Evolutionary conservation across 2,888 invertebrate species (phyloP), one percentile per base, ranked within the genome.

Genomic region (Tinea trinotella): DNA sequence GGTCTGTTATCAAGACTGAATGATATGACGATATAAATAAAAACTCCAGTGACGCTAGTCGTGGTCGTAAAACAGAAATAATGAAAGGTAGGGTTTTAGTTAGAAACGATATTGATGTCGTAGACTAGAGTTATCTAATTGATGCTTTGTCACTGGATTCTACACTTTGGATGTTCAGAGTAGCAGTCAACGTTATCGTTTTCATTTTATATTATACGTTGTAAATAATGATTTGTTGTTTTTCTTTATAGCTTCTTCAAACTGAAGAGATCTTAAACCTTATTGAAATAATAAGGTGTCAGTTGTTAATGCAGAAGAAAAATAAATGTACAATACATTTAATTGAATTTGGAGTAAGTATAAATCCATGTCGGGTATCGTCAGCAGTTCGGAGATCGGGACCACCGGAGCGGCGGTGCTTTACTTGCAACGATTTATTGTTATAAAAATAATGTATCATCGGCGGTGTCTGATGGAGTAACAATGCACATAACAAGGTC

Each of bases 401-500:
- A 83, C 84, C 84, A 84, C 68, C 69, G 63, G 74, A 66, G 65
- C 72, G 61, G 68, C 75, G 74, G 80, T 83, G 80, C 79, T 79
- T 81, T 83, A 82, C 83, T 79, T 77, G 70, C 46, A 46, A 75
- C 78, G 80, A 84, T 84, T 85, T 84, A 85, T 85, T 85, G 80
- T 84, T 83, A 85, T 82, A 84, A 84, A 84, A 84, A 84, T 84
- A 84, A 85, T 84, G 83, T 83, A 83, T 84, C 83, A 83, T 83
- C 80, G 77, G 53, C 49, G 49, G 64, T 61, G 66, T 64, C 63
- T 66, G 70, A 65, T 67, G 70, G 66, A 12, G 66, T 71, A 70
- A 81, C 82, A 83, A 82, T 82, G 71, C 71, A 64, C 68, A 75
- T 79, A 82, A 84, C 84, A 82, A 83, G 81, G 75, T 64, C 66